These are phyloP conservation scores for Tetramorium bicarinatum DNA, from an alignment of 2,888 invertebrate species.

Conservation along the genomic window DNA sequence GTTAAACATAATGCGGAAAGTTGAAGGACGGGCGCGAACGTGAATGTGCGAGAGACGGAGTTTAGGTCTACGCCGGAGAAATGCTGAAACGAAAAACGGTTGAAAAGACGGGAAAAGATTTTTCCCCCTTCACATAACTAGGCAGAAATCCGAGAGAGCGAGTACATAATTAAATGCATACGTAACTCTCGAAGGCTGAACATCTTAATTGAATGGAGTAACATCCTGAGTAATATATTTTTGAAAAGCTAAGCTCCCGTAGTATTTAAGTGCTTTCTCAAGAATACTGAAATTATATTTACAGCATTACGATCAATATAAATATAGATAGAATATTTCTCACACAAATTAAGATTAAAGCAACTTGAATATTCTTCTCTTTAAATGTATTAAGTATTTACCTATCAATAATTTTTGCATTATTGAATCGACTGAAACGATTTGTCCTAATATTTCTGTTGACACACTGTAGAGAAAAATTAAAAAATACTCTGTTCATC, in stretches of 20 bases:
- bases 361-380: neutral
- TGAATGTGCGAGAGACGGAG: constrained; percentile 10
- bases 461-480: neutral
- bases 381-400: neutral
- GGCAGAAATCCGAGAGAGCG: neutral
- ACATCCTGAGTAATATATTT: constrained; percentile 4
- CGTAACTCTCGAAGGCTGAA: constrained; percentile 14
- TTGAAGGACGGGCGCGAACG: constrained; percentile 30
- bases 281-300: neutral
- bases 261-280: constrained; percentile 22
- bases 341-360: neutral
- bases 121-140: neutral
- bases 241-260: constrained; percentile 22
- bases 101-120: neutral
- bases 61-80: constrained; percentile 6
- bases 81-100: constrained; percentile 2
- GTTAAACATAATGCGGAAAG: constrained; percentile 46
- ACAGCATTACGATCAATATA: neutral
- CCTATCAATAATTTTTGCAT: neutral
- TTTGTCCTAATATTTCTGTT: neutral
- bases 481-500: neutral
- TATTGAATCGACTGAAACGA: neutral
- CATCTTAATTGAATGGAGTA: neutral
- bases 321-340: neutral
- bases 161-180: constrained; percentile 28